Base-by-base conservation (phyloP, 1,140 invertebrate species). In the Sinella curviseta region DNA sequence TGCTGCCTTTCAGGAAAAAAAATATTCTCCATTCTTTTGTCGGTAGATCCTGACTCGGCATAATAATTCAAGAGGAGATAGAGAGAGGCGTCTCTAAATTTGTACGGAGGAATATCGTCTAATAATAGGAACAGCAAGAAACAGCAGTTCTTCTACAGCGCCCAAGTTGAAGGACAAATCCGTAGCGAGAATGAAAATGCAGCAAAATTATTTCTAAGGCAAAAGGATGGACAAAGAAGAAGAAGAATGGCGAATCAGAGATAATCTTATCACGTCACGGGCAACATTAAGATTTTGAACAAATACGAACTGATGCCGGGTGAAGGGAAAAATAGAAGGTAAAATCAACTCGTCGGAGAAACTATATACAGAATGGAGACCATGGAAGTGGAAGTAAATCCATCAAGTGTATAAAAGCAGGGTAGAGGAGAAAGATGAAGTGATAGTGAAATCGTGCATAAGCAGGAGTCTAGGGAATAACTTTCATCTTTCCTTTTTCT, bases 391-490 rank as follows among this genome's bases (percentile, higher is more conserved):
- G 4, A 60, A 60, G 24, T n/a, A 60, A 12, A 60, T 26, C 24
- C 24, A n/a, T 26, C 3, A 26, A 60, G 24, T 60, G 57, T 4
- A 60, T 60, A n/a, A 60, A 60, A 60, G 57, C 39, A 60, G 14
- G 24, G 12, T n/a, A n/a, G 65, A 70, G n/a, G 24, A 70, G 65
- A 33, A 31, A 70, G 65, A 70, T 70, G 65, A 30, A 70, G 65
- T 70, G 65, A 70, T 70, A 70, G 65, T 70, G 28, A 70, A 70
- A 70, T 60, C 65, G 65, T 70, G 65, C 65, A 70, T 70, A 70
- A 70, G 65, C 26, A 33, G 65, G 65, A 70, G 65, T 70, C 65
- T 70, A n/a, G 65, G 65, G 65, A 70, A 70, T 70, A 70, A 70
- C 26, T 70, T 70, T 33, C n/a, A 70, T 33, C 65, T n/a, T 33